Evolutionary conservation across 1,140 invertebrate species (phyloP).

Genomic region (Eurosta solidaginis): DNA sequence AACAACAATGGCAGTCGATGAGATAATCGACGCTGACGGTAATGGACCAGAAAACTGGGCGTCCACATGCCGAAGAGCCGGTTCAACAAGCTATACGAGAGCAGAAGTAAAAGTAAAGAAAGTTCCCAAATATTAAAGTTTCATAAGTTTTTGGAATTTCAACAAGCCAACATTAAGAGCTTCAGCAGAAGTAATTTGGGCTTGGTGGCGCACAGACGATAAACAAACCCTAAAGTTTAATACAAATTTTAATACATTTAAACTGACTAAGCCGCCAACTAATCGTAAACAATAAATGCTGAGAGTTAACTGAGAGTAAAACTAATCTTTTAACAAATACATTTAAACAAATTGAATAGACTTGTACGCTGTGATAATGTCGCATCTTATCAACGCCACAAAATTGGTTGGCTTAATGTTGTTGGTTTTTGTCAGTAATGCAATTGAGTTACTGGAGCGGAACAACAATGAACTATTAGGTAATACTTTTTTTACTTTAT

Average conservation of each 20-base stretch:
- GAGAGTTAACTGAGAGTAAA: background rate
- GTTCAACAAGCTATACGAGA: background rate
- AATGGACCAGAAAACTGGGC: conserved; percentile 1
- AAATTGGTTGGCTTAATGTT: background rate
- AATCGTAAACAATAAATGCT: background rate
- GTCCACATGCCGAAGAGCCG: background rate
- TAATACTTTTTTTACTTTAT: background rate
- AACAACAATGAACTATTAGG: background rate
- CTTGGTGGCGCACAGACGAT: background rate
- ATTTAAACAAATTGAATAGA: background rate
- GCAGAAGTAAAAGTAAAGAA: conserved; percentile 15
- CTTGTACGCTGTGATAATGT: background rate
- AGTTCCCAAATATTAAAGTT: conserved; percentile 4
- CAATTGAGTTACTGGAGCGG: background rate
- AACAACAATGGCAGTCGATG: background rate
- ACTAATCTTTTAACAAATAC: background rate
- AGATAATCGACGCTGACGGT: background rate
- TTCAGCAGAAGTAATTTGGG: conserved; percentile 19
- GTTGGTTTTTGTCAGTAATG: background rate
- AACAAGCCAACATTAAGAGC: background rate
- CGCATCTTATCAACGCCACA: background rate
- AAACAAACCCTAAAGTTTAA: no score
- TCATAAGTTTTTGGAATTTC: conserved; percentile 17
- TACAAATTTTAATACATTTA: background rate
- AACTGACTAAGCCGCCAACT: background rate